A percentile compares a stretch with the other conserved stretches of the same genome.
Evolutionary conservation across 2,888 invertebrate genomes (phyloP).

Genomic region (Chymomyza fuscimana): DNA sequence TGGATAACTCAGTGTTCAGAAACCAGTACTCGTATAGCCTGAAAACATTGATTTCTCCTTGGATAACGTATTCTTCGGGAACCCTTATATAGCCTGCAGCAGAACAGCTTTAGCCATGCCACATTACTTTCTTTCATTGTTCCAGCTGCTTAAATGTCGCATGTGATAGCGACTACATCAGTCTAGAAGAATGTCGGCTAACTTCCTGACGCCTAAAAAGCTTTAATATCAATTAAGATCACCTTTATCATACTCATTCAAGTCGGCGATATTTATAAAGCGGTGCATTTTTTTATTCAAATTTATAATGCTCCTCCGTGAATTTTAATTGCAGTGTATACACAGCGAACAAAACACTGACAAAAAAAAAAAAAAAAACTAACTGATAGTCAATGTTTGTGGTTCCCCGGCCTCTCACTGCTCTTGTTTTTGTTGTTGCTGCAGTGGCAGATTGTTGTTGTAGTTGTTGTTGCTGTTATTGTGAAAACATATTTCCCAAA

Average conservation of each 20-base stretch:
- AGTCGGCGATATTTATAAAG: not conserved
- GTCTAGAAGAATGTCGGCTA: too few species aligned
- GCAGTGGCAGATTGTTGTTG: constrained; percentile 24
- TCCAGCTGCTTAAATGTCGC: too few species aligned
- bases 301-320: not conserved
- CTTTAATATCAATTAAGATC: too few species aligned
- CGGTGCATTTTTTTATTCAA: not conserved
- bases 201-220: too few species aligned
- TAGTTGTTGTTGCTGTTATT: not conserved
- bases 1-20: too few species aligned
- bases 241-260: not conserved
- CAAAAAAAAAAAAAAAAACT: constrained; percentile 21
- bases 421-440: constrained; percentile 18
- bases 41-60: too few species aligned
- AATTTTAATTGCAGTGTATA: not conserved
- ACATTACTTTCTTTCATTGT: too few species aligned
- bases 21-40: too few species aligned
- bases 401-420: not conserved
- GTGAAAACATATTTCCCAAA: constrained; percentile 45
- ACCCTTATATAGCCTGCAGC: too few species aligned
- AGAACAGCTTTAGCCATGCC: too few species aligned
- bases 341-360: not conserved
- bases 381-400: not conserved
- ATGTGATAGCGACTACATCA: too few species aligned
- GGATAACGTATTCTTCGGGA: too few species aligned